Percentiles rank a stretch among this genome's conserved stretches.
phyloP scores from a whole-genome alignment of 2,113 vertebrate species.

The Hemiscyllium ocellatum region DNA sequence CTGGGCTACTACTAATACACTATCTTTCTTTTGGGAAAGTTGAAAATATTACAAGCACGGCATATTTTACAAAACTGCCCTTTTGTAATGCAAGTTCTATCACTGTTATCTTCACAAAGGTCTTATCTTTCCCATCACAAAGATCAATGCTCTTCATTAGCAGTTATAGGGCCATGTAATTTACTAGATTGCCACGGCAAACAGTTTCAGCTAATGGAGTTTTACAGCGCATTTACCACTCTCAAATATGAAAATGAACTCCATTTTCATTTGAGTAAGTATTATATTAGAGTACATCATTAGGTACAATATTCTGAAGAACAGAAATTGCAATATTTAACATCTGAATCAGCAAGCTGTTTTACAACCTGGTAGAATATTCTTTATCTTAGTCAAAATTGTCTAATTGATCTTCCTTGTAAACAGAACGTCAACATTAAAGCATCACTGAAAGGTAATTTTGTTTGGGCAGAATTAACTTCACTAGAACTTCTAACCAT shows the following conservation, averaged over 20 bases:
- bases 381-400: neutral
- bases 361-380: neutral
- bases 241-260: neutral
- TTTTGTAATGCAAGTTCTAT: neutral
- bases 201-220: neutral
- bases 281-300: neutral
- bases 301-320: neutral
- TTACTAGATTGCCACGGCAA: neutral
- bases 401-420: neutral
- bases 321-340: neutral
- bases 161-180: neutral
- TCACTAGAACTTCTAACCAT: neutral
- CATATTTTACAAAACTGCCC: neutral
- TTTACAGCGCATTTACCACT: neutral
- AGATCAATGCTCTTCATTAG: neutral
- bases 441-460: neutral
- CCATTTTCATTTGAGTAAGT: neutral
- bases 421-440: neutral
- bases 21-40: neutral
- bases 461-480: neutral
- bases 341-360: neutral
- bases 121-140: neutral
- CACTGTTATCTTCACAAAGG: neutral
- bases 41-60: neutral
- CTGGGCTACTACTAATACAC: neutral